Percentiles rank a stretch among this genome's conserved stretches.
Conservation (phyloP, 2,888 invertebrate species). For the Meganola albula region DNA sequence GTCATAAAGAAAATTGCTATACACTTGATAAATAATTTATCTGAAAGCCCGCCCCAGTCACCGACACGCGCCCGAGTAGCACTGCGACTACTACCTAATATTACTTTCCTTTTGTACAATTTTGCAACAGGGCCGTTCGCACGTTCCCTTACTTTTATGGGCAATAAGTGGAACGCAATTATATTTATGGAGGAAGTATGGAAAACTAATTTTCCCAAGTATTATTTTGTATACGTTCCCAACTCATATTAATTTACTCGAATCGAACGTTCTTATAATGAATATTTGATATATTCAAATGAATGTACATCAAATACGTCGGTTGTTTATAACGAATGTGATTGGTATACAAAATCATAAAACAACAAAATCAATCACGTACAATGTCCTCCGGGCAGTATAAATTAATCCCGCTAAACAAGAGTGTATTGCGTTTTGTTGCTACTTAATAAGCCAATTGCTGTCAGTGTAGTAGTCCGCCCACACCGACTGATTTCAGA, state of each 20-base stretch:
- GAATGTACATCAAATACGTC: no score
- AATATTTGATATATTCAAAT: no score
- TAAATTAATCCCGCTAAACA: conserved; percentile 45
- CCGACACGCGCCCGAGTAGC: conserved; percentile 67
- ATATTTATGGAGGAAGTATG: conserved; percentile 74
- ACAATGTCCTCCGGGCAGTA: conserved; percentile 36
- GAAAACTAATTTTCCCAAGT: conserved; percentile 72
- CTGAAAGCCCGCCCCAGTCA: conserved; percentile 76
- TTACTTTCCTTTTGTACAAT: conserved; percentile 78
- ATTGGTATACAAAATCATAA: conserved; percentile 19
- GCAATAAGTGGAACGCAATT: conserved; percentile 77
- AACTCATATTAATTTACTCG: conserved; percentile 22
- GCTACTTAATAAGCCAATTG: conserved; percentile 65
- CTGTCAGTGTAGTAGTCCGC: conserved; percentile 52
- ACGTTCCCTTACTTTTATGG: conserved; percentile 76
- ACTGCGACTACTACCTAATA: conserved; percentile 69
- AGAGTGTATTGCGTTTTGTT: conserved; percentile 52
- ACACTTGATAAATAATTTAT: conserved; percentile 79
- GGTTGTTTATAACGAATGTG: conserved; percentile 22
- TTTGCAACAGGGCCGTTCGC: conserved; percentile 75
- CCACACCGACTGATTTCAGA: conserved; percentile 65
- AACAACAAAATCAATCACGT: conserved; percentile 41
- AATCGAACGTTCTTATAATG: no score
- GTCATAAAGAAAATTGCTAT: conserved; percentile 79
- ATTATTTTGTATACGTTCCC: conserved; percentile 54